These are phyloP conservation scores for Drosophila mimica DNA, from an alignment of 2,888 invertebrate species.

Conservation along the genomic window DNA sequence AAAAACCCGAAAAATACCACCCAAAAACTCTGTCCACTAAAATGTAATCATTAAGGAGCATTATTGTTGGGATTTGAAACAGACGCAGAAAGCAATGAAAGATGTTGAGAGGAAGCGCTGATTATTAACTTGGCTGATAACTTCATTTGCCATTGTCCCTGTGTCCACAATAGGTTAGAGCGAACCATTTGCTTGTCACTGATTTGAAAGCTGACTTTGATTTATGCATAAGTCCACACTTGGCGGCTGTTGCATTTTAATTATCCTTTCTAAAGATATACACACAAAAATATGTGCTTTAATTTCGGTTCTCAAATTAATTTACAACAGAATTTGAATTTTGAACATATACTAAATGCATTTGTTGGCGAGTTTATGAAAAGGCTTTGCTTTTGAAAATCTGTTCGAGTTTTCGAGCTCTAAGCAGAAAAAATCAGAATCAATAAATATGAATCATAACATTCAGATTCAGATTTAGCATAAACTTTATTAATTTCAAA, in stretches of 20 bases:
- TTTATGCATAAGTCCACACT: not conserved
- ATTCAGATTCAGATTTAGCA: not conserved
- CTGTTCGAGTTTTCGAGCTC: not conserved
- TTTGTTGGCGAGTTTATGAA: too few species aligned
- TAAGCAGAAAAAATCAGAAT: not conserved
- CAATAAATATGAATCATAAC: not conserved
- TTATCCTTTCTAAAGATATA: not conserved
- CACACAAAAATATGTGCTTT: not conserved
- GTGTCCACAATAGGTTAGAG: conserved; percentile 41
- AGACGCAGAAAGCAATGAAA: not conserved
- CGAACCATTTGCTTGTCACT: conserved; percentile 8
- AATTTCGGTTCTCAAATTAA: not conserved
- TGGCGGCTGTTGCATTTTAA: not conserved
- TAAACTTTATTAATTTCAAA: conserved; percentile 11
- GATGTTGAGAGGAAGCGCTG: conserved; percentile 20
- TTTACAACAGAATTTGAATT: not conserved
- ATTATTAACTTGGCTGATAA: conserved; percentile 62
- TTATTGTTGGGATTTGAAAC: conserved; percentile 50
- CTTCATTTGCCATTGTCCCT: conserved; percentile 47
- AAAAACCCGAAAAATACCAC: conserved; percentile 69
- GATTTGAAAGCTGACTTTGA: conserved; percentile 26
- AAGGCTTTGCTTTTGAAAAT: not conserved
- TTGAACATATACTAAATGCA: not conserved
- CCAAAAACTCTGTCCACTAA: conserved; percentile 24
- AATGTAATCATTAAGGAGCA: conserved; percentile 55